phyloP scores from a whole-genome alignment of 2,888 invertebrate genomes.

The Synanthedon formicaeformis region DNA sequence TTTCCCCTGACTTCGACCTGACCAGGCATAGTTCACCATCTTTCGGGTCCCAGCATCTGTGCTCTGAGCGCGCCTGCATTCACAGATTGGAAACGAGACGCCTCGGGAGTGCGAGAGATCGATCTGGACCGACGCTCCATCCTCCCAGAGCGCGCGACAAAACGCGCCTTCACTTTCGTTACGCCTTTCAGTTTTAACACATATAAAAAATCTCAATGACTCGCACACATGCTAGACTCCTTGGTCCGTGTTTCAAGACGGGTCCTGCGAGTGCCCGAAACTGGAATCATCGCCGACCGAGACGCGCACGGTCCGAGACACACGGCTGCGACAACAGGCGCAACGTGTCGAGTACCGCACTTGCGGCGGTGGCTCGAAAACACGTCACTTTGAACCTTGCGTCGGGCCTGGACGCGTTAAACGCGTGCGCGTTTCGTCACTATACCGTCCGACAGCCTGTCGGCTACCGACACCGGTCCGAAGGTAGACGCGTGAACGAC shows the following conservation, averaged over 20 bases:
- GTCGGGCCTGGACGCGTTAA: no score
- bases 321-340: not conserved
- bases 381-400: no score
- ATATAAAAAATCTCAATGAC: constrained; percentile 24
- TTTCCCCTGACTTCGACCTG: constrained; percentile 1
- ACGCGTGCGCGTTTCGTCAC: no score
- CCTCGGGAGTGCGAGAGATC: constrained; percentile 69
- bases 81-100: constrained; percentile 51
- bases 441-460: no score
- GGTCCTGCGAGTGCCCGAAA: not conserved
- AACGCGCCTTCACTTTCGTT: constrained; percentile 23
- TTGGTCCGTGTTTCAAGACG: not conserved
- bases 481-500: not conserved
- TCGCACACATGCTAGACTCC: constrained; percentile 61
- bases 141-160: constrained; percentile 46
- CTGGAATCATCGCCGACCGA: not conserved
- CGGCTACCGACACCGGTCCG: no score
- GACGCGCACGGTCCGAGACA: not conserved
- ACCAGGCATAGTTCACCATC: not conserved
- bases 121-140: constrained; percentile 45
- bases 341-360: no score
- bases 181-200: constrained; percentile 46
- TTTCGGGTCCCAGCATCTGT: constrained; percentile 74
- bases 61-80: no score
- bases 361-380: no score